phyloP scores from a whole-genome alignment of 2,113 vertebrate genomes.

The Promerops cafer region DNA sequence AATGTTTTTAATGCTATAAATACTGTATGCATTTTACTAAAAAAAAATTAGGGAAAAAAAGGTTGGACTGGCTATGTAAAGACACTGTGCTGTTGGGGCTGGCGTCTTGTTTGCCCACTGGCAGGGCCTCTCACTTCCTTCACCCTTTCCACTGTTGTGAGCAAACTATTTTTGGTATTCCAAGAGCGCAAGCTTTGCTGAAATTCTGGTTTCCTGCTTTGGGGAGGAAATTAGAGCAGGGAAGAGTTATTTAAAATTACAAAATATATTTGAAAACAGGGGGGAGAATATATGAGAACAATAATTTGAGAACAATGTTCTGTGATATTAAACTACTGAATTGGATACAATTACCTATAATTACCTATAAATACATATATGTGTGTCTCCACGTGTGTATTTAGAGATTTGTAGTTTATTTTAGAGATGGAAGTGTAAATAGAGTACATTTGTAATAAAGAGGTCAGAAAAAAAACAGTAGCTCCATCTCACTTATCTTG shows the following conservation, averaged over 20 bases:
- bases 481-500: not conserved
- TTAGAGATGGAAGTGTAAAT: not conserved
- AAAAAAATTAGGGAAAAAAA: not conserved
- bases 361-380: not conserved
- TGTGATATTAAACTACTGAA: not conserved
- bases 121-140: constrained; percentile 26
- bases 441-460: not conserved
- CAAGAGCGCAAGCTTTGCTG: constrained; percentile 20
- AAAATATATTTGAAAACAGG: not conserved
- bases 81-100: not conserved
- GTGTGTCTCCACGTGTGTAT: not conserved
- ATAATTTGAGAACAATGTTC: not conserved
- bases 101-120: not conserved
- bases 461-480: not conserved
- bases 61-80: not conserved
- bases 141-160: constrained; percentile 28
- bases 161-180: constrained; percentile 42
- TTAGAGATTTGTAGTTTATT: not conserved
- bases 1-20: constrained; percentile 46
- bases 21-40: constrained; percentile 8
- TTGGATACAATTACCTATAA: not conserved
- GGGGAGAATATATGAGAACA: not conserved
- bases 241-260: not conserved
- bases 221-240: not conserved
- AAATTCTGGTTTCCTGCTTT: constrained; percentile 35